Evolutionary conservation across 1,140 invertebrate species (phyloP), one percentile per base, ranked within the genome.

Genomic region (Ceratina japonica): DNA sequence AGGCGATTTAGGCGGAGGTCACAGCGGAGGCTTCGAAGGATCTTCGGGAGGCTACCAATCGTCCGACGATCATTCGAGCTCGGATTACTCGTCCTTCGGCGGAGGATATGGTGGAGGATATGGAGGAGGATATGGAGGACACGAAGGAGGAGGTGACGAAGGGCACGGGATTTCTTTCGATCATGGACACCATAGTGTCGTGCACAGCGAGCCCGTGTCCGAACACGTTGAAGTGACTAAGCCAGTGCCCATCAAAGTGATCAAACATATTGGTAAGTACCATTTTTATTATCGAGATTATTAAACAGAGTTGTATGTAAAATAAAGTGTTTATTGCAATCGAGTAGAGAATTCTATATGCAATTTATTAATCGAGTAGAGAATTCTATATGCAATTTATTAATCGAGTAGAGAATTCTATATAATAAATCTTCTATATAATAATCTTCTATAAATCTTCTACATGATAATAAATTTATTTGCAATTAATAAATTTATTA

Each of bases 161-260:
- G 84, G 77, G 64, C 84, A 85, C 24, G 77, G 76, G 18, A 80
- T 77, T 22, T 87, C 81, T 10, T 77, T 89, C 16, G 88, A 87
- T 59, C 71, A 74, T 0, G 87, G 81, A 22, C 84, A 90, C 61
- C 84, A 90, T 58, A 91, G 91, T 85, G 89, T 90, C 61, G 88
- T 91, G 54, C 91, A 95, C 54, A 92, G 93, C 84, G 87, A 94
- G 65, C 94, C 95, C 8, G 93, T 96, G 8, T 93, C 94, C 16
- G 95, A 96, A 85, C 95, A 96, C 68, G 93, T 95, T 24, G 95
- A 96, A 90, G 94, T 96, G 51, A 94, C 95, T 52, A 95, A 95
- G 86, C 95, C 95, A 59, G 93, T 96, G 15, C 93, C 94, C 16
- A 93, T 96, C 58, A 95, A 95, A 65, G 93, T 95, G 62, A 95